Base-by-base conservation (phyloP, 2,888 invertebrate species). In the Melipona bicolor region DNA sequence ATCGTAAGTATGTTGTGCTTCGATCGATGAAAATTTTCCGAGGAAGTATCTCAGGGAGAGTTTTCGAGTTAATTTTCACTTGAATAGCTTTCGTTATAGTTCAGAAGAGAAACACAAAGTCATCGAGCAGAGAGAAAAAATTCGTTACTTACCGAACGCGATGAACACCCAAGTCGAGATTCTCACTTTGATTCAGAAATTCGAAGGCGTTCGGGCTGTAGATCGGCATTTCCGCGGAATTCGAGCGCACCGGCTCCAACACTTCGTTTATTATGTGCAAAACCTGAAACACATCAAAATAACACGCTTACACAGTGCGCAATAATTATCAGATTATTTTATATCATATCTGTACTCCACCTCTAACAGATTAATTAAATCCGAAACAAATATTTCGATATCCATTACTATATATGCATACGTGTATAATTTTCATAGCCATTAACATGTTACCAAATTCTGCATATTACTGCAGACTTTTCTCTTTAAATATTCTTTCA, bases 261-360 rank as follows among this genome's bases (percentile, higher is more conserved):
- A 98, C 98, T 94, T 98, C 97, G 93, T 98, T 98, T 93, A 98
- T 98, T 91, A 98, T 97, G 94, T 98, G 98, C 89, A 98, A 96
- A 24, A 98, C 97, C 97, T 98, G 95, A 27, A 95, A 95, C 80
- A 86, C 84, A 72, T 82, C 67, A 77, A 59, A 77, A n/a, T 32
- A 54, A 52, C 4, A 32, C 5, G 5, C 56, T 24, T 4, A 21
- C 5, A 17, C n/a, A n/a, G 11, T 24, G 21, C 2, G 17, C 27
- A 21, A 61, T n/a, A 21, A 4, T 19, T 32, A 68, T 19, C 24
- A 50, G 2, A n/a, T 19, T 32, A 27, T 19, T 11, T 32, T 32
- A 9, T 62, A 19, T 32, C 2, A 19, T 62, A 27, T 11, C 4
- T 21, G 19, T 19, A 62, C 32, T 62, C 4, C 21, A 32, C 0